Conservation (phyloP, 2,797 vertebrate genomes). For the Siniperca undulata region DNA sequence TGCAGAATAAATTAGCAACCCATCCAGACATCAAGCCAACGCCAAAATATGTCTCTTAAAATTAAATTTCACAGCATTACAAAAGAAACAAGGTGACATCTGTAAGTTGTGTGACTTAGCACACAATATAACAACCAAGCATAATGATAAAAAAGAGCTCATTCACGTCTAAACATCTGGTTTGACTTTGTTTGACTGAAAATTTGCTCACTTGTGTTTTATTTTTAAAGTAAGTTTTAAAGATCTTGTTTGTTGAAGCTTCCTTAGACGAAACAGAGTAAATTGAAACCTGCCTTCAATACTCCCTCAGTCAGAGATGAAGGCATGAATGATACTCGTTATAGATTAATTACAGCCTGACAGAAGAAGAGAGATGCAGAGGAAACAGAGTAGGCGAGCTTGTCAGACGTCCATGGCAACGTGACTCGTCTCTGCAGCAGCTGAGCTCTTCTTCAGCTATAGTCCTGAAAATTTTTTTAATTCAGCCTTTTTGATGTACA, state of each 20-base stretch:
- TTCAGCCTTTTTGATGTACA: constrained; percentile 18
- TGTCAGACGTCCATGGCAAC: constrained; percentile 37
- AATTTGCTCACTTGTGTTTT: constrained; percentile 11
- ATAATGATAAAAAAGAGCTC: background rate
- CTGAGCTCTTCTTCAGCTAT: constrained; percentile 38
- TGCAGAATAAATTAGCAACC: constrained; percentile 62
- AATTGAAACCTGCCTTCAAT: constrained; percentile 62
- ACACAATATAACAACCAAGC: constrained; percentile 11
- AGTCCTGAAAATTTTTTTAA: constrained; percentile 9
- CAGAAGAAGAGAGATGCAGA: constrained; percentile 55
- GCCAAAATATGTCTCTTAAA: constrained; percentile 24
- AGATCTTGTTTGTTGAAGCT: constrained; percentile 52
- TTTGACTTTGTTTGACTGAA: constrained; percentile 30
- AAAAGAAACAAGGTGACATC: constrained; percentile 45
- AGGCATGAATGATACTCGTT: constrained; percentile 59
- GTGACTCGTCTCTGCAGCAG: constrained; percentile 14
- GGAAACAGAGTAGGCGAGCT: constrained; percentile 50
- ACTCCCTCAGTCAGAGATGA: constrained; percentile 55
- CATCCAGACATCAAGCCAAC: constrained; percentile 46
- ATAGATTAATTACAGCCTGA: constrained; percentile 71
- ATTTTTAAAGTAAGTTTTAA: constrained; percentile 19
- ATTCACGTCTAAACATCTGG: constrained; percentile 14
- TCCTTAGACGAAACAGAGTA: constrained; percentile 21
- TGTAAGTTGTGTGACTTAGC: constrained; percentile 42
- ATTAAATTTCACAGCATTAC: constrained; percentile 59